Evolutionary conservation across 2,888 invertebrate species (phyloP), one percentile per base, ranked within the genome.

Genomic region (Metallyticus violacea): DNA sequence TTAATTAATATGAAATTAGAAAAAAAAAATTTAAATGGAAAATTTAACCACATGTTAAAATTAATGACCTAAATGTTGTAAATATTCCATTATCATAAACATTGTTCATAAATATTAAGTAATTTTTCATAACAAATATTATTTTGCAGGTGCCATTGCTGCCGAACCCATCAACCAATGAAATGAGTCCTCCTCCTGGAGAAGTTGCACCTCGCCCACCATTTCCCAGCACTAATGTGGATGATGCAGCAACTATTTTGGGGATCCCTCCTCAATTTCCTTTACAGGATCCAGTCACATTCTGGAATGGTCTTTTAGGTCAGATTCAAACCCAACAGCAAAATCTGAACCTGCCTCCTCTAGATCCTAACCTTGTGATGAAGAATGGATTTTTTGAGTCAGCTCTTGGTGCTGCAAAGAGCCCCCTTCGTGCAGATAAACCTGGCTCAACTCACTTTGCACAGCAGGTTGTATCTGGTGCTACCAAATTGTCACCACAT

Each of bases 71-170:
- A n/a, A n/a, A n/a, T n/a, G n/a, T n/a, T n/a, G n/a, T n/a, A n/a
- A n/a, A n/a, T n/a, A n/a, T n/a, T n/a, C n/a, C n/a, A n/a, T n/a
- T n/a, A n/a, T n/a, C n/a, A n/a, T n/a, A n/a, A n/a, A n/a, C n/a
- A n/a, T n/a, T n/a, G n/a, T n/a, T n/a, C n/a, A n/a, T n/a, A n/a
- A n/a, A n/a, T n/a, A n/a, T n/a, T n/a, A n/a, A n/a, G n/a, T n/a
- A n/a, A n/a, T n/a, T n/a, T n/a, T n/a, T n/a, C n/a, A n/a, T n/a
- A n/a, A n/a, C n/a, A n/a, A 2, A 62, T 15, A 15, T 62, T 62
- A 15, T 15, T 62, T 62, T 62, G 1, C 89, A 90, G 90, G 90
- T 90, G 83, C 91, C 91, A 7, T 88, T 91, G 79, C 89, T 91
- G 80, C 91, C 91, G 79, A 90, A 90, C 86, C 91, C 91, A 78